Conservation (phyloP, 2,113 vertebrate species). For the Leucosticte australis region DNA sequence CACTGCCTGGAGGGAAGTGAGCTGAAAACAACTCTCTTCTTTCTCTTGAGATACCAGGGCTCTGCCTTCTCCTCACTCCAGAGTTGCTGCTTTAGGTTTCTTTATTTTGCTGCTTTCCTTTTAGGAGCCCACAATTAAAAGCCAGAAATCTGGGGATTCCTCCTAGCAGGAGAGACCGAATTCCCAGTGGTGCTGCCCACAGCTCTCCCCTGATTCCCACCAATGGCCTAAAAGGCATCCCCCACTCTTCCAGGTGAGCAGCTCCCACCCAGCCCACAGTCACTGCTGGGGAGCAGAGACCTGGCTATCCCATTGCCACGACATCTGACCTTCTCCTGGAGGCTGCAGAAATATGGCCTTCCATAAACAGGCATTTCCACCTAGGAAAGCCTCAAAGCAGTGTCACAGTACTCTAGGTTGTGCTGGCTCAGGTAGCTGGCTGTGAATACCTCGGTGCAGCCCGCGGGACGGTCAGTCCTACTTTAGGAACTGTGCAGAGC, state of each 20-base stretch:
- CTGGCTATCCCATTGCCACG: background rate
- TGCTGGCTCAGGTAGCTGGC: background rate
- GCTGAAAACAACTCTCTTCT: background rate
- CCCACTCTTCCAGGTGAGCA: background rate
- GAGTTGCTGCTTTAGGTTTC: background rate
- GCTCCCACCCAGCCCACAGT: background rate
- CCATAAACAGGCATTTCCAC: background rate
- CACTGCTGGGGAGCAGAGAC: background rate
- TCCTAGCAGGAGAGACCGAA: background rate
- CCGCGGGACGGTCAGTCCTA: background rate
- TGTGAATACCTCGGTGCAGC: accelerated
- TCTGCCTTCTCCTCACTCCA: background rate
- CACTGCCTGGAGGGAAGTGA: background rate
- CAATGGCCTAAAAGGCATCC: accelerated
- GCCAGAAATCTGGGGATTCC: background rate
- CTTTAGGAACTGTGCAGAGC: background rate
- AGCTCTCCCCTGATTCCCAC: background rate
- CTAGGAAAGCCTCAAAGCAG: background rate
- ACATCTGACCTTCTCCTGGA: conserved; percentile 14
- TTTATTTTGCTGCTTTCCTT: background rate
- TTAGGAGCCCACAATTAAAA: background rate
- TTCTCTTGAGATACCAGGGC: background rate
- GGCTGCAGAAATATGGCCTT: background rate
- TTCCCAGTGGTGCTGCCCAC: background rate
- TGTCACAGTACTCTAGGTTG: background rate